These are phyloP conservation scores for Harmothoe impar DNA, from an alignment of 2,888 invertebrate species.

Conservation along the genomic window DNA sequence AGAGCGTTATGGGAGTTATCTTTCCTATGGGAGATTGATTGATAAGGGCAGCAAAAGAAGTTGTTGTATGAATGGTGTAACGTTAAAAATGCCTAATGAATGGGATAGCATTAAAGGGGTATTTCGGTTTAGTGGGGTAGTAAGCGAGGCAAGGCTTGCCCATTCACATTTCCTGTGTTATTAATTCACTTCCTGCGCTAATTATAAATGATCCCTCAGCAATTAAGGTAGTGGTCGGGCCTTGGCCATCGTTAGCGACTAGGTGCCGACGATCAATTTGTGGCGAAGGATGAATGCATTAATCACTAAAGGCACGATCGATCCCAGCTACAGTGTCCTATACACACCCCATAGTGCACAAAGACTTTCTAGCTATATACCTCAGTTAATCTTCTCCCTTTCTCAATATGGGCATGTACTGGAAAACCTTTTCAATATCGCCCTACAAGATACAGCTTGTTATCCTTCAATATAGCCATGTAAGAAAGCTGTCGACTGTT, in stretches of 20 bases:
- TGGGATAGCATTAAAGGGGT: background rate
- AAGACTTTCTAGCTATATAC: background rate
- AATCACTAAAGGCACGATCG: constrained; percentile 17
- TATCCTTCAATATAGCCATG: too few species aligned
- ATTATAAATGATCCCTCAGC: constrained; percentile 17
- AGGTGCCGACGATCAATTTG: background rate
- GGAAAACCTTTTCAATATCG: background rate
- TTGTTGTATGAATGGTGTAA: background rate
- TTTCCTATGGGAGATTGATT: background rate
- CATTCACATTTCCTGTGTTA: constrained; percentile 6
- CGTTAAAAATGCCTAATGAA: background rate
- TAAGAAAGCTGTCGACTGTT: too few species aligned
- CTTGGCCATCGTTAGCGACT: background rate
- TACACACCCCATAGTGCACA: background rate
- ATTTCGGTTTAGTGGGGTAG: background rate
- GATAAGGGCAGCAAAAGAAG: background rate
- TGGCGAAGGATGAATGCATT: background rate
- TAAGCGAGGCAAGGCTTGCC: background rate
- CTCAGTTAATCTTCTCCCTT: background rate
- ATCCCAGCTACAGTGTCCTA: background rate
- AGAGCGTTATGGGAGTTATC: background rate
- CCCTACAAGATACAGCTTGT: too few species aligned
- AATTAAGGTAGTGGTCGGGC: background rate
- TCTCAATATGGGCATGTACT: background rate
- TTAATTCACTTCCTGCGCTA: background rate